Percentiles rank a stretch among this genome's conserved stretches.
phyloP scores from a whole-genome alignment of 2,888 invertebrate genomes.

The Pomacea canaliculata region DNA sequence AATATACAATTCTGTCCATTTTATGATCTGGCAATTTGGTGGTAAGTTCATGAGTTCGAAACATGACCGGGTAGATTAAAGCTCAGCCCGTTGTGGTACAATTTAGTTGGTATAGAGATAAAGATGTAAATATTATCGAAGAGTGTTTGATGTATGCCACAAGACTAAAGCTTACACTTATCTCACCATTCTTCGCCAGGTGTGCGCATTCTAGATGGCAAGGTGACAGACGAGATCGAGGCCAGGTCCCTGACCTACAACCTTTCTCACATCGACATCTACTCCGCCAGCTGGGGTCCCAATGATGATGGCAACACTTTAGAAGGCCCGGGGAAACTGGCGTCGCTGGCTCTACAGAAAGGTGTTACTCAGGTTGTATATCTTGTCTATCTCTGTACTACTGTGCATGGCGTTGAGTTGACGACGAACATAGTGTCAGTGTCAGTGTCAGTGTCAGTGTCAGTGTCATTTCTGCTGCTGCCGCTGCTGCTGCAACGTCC shows the following conservation, averaged over 20 bases:
- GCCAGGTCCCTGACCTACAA: conserved; percentile 86
- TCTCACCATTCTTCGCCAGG: conserved; percentile 70
- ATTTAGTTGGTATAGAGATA: too few relatives aligned
- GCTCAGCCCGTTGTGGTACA: too few relatives aligned
- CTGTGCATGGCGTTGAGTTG: neutral
- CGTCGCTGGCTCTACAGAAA: conserved; percentile 80
- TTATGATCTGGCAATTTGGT: too few relatives aligned
- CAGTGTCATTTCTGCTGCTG: neutral
- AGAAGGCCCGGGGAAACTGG: conserved; percentile 88
- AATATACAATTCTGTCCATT: neutral
- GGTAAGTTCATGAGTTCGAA: too few relatives aligned
- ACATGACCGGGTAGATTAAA: too few relatives aligned
- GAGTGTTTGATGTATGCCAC: too few relatives aligned
- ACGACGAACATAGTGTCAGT: neutral
- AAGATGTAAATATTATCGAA: too few relatives aligned
- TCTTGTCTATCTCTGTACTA: neutral
- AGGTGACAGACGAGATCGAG: conserved; percentile 88
- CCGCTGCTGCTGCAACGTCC: neutral
- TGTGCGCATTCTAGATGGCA: conserved; percentile 88
- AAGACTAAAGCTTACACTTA: too few relatives aligned
- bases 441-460: neutral
- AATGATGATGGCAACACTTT: conserved; percentile 90
- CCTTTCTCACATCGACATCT: conserved; percentile 84
- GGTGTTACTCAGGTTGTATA: conserved; percentile 80
- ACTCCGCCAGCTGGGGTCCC: conserved; percentile 95